phyloP scores from a whole-genome alignment of 2,113 vertebrate genomes.

The Fulica atra region DNA sequence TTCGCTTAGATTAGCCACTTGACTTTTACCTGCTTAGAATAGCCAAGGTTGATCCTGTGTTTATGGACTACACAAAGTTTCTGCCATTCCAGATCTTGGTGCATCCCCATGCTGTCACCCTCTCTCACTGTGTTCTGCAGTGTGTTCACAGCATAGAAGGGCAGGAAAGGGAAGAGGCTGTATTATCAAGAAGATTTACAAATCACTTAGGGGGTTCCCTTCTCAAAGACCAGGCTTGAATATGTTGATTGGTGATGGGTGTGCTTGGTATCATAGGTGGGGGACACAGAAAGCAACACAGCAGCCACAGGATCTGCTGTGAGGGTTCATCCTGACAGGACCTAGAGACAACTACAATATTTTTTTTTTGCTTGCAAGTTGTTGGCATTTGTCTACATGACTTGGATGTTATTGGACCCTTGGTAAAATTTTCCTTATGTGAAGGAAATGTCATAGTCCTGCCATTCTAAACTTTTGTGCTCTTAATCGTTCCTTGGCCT shows the following conservation, averaged over 20 bases:
- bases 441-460: background rate
- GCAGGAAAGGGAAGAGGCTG: background rate
- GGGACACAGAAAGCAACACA: background rate
- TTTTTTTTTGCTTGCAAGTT: background rate
- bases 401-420: background rate
- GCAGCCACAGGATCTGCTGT: background rate
- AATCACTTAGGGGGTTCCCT: background rate
- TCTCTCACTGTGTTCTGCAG: background rate
- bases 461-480: background rate
- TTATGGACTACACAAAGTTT: background rate
- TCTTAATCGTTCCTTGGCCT: background rate
- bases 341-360: background rate
- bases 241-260: background rate
- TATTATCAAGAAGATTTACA: background rate
- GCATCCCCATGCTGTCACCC: background rate
- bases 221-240: background rate
- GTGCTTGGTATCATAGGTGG: background rate
- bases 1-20: background rate
- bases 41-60: background rate
- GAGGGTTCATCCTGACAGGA: background rate
- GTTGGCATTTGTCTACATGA: background rate
- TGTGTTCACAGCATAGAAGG: background rate
- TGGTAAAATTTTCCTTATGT: background rate
- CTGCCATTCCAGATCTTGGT: background rate
- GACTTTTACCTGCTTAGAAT: background rate